Percentiles rank a stretch among this genome's conserved stretches.
Conservation (phyloP, 2,888 invertebrate genomes). For the Dichetophora obliterata region DNA sequence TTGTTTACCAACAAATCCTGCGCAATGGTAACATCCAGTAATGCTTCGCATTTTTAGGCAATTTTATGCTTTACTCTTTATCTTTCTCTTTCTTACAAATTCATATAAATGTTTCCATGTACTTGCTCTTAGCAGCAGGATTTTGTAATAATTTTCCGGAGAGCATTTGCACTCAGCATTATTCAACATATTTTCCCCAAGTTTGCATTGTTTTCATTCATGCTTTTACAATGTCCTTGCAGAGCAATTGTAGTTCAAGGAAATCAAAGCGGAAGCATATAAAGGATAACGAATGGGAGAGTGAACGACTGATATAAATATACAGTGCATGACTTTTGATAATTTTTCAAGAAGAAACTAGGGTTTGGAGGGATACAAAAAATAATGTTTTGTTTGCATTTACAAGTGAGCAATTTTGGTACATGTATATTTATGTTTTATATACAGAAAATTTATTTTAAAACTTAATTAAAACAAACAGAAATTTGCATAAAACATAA, state of each 20-base stretch:
- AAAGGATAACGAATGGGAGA: too few relatives aligned
- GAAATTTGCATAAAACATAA: too few relatives aligned
- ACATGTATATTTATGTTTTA: too few relatives aligned
- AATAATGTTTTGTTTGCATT: too few relatives aligned
- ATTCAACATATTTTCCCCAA: background rate
- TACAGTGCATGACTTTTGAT: too few relatives aligned
- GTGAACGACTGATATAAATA: too few relatives aligned
- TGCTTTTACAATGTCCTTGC: conserved; percentile 15
- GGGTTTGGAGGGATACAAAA: too few relatives aligned
- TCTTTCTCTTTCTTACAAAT: background rate
- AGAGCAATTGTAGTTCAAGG: conserved; percentile 6
- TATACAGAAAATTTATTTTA: too few relatives aligned
- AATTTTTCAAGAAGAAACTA: too few relatives aligned
- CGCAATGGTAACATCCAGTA: conserved; percentile 1
- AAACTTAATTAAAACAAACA: too few relatives aligned
- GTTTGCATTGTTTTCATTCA: background rate
- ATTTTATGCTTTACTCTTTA: background rate
- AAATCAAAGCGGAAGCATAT: background rate
- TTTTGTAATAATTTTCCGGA: background rate
- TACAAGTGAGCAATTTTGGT: too few relatives aligned
- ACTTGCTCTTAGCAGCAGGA: background rate
- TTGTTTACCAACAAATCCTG: conserved; percentile 33
- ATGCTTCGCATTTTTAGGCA: background rate
- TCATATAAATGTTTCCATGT: background rate
- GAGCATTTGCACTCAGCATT: background rate